Percentiles rank a stretch among this genome's conserved stretches.
Evolutionary conservation across 2,113 vertebrate genomes (phyloP).

Genomic region (Fukomys damarensis): DNA sequence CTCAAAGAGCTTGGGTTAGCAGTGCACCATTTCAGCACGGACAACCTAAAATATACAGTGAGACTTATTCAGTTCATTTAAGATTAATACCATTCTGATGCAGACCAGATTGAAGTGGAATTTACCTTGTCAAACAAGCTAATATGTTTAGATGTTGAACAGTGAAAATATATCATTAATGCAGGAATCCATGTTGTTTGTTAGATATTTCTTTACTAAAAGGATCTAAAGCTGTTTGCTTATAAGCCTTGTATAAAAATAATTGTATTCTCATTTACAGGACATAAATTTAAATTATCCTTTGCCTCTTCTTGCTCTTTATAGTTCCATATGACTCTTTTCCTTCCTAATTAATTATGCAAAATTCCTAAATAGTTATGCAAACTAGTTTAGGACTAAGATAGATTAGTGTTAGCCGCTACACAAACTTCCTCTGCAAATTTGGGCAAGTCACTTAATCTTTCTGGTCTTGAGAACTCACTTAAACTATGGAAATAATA

Average conservation of each 20-base stretch:
- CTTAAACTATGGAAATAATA: neutral
- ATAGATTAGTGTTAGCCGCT: neutral
- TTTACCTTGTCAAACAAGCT: neutral
- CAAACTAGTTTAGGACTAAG: conserved; percentile 39
- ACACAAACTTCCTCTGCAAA: neutral
- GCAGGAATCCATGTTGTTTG: neutral
- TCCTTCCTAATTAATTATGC: neutral
- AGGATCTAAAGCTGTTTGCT: neutral
- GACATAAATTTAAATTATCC: neutral
- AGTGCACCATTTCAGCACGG: neutral
- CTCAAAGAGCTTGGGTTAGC: neutral
- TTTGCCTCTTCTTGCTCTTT: neutral
- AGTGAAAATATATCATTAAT: neutral
- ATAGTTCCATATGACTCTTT: conserved; percentile 8
- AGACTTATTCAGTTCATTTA: neutral
- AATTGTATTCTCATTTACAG: neutral
- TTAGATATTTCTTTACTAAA: neutral
- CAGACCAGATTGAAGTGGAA: neutral
- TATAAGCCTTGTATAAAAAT: neutral
- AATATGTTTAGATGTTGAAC: neutral
- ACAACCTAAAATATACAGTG: neutral
- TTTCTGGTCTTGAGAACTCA: neutral
- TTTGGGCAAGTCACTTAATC: conserved; percentile 11
- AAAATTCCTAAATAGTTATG: neutral
- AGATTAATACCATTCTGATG: neutral